Conservation (phyloP, 2,797 vertebrate genomes). For the Chromobotia macracanthus region DNA sequence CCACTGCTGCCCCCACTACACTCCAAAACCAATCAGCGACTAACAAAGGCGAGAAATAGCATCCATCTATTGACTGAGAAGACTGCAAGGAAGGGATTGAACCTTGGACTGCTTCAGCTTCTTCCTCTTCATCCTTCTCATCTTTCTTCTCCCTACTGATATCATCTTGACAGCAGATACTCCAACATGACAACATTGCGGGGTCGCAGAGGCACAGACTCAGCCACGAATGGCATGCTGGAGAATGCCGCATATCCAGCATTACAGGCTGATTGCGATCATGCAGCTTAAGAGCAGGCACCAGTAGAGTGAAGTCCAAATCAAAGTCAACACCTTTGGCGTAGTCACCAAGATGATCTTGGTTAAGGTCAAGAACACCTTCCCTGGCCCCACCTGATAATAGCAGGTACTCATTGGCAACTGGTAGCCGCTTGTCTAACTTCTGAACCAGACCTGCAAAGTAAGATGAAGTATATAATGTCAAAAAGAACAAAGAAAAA, state of each 20-base stretch:
- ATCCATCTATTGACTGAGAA: constrained; percentile 77
- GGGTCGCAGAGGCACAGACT: constrained; percentile 82
- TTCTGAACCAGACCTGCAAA: constrained; percentile 83
- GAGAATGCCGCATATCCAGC: constrained; percentile 81
- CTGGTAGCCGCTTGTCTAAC: constrained; percentile 84
- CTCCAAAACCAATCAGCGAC: constrained; percentile 86
- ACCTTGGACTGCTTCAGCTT: constrained; percentile 51
- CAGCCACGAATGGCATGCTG: constrained; percentile 81
- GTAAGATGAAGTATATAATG: not conserved
- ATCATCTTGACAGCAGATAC: constrained; percentile 78
- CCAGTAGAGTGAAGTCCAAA: constrained; percentile 87
- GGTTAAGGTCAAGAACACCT: constrained; percentile 86
- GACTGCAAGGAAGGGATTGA: constrained; percentile 72
- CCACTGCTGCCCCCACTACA: constrained; percentile 77
- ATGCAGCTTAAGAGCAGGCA: constrained; percentile 85
- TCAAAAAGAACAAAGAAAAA: constrained; percentile 17
- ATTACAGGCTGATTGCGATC: constrained; percentile 84
- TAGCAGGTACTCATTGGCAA: constrained; percentile 85
- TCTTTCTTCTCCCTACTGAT: constrained; percentile 62
- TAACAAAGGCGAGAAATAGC: constrained; percentile 82
- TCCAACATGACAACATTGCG: constrained; percentile 71
- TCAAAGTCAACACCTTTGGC: constrained; percentile 85
- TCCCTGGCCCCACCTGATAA: constrained; percentile 86
- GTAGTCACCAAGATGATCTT: constrained; percentile 80
- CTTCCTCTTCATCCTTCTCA: constrained; percentile 62